Evolutionary conservation across 1,140 invertebrate genomes (phyloP).

Genomic region (Drosophila arizonae): DNA sequence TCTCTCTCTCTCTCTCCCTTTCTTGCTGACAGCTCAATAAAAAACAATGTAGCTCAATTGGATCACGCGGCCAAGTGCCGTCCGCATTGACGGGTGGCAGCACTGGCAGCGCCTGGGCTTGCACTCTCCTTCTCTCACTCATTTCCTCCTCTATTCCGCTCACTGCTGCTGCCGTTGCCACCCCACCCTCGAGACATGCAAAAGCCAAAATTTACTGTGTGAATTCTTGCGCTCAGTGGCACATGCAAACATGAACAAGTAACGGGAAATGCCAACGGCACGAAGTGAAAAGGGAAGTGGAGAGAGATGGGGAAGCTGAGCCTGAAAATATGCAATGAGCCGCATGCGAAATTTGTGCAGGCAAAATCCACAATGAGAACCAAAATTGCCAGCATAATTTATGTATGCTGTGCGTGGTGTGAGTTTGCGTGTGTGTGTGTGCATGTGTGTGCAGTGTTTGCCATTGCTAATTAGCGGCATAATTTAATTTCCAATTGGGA

Average conservation of each 20-base stretch:
- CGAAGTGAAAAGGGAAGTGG: not conserved
- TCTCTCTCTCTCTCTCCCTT: not conserved
- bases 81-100: not conserved
- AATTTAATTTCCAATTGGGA: constrained; percentile 75
- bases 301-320: constrained; percentile 6
- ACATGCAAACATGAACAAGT: constrained; percentile 33
- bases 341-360: constrained; percentile 49
- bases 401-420: constrained; percentile 29
- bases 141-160: too few species aligned
- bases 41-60: constrained; percentile 75
- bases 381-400: constrained; percentile 77
- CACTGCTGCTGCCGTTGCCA: not conserved
- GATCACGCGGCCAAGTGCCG: constrained; percentile 49
- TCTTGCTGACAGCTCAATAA: not conserved
- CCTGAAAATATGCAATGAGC: constrained; percentile 47
- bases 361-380: constrained; percentile 63
- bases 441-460: constrained; percentile 4
- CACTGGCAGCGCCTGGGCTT: not conserved
- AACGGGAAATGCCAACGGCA: not conserved
- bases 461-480: constrained; percentile 71
- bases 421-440: constrained; percentile 14
- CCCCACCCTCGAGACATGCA: not conserved
- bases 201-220: constrained; percentile 64
- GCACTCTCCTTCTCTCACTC: not conserved
- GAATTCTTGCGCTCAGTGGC: constrained; percentile 47